Percentiles rank a stretch among this genome's conserved stretches.
phyloP scores from a whole-genome alignment of 2,113 vertebrate species.

The Melanerpes aurifrons region DNA sequence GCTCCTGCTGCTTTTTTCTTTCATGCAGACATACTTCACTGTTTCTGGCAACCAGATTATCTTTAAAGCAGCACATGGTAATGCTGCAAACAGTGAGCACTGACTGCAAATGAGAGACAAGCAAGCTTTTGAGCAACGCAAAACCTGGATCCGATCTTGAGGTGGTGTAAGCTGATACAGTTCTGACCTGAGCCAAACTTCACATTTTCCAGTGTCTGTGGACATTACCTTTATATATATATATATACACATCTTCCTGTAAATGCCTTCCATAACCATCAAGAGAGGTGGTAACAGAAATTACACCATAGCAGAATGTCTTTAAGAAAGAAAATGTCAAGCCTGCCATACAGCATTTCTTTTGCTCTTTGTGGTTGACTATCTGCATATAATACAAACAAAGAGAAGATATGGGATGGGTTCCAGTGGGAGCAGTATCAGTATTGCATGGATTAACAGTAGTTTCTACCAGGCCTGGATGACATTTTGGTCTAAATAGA shows the following conservation, averaged over 20 bases:
- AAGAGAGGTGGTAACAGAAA: not conserved
- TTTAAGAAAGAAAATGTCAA: slow-evolving; percentile 17
- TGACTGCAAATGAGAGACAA: not conserved
- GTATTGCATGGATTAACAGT: not conserved
- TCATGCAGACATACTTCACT: not conserved
- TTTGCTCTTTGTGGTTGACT: slow-evolving; percentile 37
- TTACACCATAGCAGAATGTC: not conserved
- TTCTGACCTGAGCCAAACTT: not conserved
- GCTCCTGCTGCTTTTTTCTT: slow-evolving; percentile 28
- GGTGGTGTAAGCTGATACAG: not conserved
- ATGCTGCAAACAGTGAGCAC: not conserved
- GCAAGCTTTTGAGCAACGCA: not conserved
- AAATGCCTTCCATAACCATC: not conserved
- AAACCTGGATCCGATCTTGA: not conserved
- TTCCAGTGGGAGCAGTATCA: slow-evolving; percentile 16
- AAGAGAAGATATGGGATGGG: not conserved
- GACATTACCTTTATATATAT: not conserved
- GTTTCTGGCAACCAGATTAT: slow-evolving; percentile 45
- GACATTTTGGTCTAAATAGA: not conserved
- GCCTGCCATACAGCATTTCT: slow-evolving; percentile 27
- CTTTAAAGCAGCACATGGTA: slow-evolving; percentile 19
- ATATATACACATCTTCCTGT: not conserved
- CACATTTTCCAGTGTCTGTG: not conserved
- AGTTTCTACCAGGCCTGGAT: slow-evolving; percentile 1
- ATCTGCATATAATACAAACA: slow-evolving; percentile 9